Base-by-base conservation (phyloP, 2,797 vertebrate species). In the Neostethus bicornis region DNA sequence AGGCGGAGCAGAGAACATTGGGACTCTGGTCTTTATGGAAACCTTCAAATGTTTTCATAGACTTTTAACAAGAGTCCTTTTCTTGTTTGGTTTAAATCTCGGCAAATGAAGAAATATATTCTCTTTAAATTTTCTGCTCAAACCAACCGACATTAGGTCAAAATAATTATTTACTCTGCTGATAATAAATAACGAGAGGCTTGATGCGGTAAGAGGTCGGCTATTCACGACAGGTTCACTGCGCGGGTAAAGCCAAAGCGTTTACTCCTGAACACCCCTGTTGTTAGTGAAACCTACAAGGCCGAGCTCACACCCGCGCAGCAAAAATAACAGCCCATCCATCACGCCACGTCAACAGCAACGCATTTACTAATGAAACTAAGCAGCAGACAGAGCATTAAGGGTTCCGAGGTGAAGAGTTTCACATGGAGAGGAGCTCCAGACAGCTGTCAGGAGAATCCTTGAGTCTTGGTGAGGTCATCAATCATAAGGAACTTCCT, bases 321-420 rank as follows among this genome's bases (percentile, higher is more conserved):
- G 67, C 52, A 65, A 77, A 79, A 85, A 80, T 80, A 85, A 77
- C 81, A 59, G 42, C 26, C 46, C 75, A 53, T 83, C 74, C 73
- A 79, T 86, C 77, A 83, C 10, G 12, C 70, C 77, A 66, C 56
- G 76, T 82, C 86, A 82, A 68, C 84, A 77, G 71, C 78, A 79
- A n/a, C 79, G 54, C 77, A 87, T 90, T 87, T 87, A 80, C 64
- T 81, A 86, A 87, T 85, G 71, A 86, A 85, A 82, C 86, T 53
- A 85, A 75, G 55, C 17, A 11, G 46, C 73, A 68, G 76, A 73
- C 61, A 69, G 55, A 73, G 57, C 61, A 61, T 75, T 74, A 80
- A 65, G 25, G 52, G 11, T 44, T 61, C 71, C 37, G 50, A 42
- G 61, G 39, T 64, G 38, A 67, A 66, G 25, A 45, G 73, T 45